Conservation (phyloP, 1,140 invertebrate species). For the Neoseiulus cucumeris region DNA sequence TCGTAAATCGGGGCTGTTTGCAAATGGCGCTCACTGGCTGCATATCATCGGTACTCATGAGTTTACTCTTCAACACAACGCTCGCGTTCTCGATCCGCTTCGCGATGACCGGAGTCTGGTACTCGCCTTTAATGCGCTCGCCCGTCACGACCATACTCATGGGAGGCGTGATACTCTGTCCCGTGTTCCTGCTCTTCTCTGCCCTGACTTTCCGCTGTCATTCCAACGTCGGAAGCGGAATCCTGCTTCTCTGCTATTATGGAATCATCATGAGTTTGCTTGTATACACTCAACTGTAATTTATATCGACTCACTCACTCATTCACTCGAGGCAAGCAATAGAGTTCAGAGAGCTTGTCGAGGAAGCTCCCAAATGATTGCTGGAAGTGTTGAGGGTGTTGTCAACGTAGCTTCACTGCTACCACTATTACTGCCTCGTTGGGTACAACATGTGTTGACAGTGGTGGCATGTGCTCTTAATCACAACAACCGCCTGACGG, state of each 20-base stretch:
- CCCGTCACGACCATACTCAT: not conserved
- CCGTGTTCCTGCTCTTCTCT: not conserved
- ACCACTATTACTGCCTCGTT: too few species aligned
- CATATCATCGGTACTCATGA: not conserved
- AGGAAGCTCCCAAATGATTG: too few species aligned
- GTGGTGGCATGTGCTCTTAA: too few species aligned
- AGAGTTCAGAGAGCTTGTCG: too few species aligned
- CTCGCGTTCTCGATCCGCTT: not conserved
- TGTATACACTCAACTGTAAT: not conserved
- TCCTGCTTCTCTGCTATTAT: not conserved
- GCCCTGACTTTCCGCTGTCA: not conserved
- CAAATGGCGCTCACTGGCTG: constrained; percentile 1
- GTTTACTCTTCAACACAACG: not conserved
- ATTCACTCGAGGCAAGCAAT: too few species aligned
- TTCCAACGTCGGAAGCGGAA: not conserved
- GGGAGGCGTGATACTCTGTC: not conserved
- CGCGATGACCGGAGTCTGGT: not conserved
- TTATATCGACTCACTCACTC: too few species aligned
- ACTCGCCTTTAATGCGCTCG: not conserved
- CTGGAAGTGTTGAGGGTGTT: too few species aligned
- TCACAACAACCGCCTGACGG: too few species aligned
- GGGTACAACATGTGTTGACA: too few species aligned
- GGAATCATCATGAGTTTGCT: not conserved
- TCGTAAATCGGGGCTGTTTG: constrained; percentile 3
- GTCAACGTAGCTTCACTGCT: too few species aligned